phyloP scores from a whole-genome alignment of 2,797 vertebrate genomes.

The Ataeniobius toweri region DNA sequence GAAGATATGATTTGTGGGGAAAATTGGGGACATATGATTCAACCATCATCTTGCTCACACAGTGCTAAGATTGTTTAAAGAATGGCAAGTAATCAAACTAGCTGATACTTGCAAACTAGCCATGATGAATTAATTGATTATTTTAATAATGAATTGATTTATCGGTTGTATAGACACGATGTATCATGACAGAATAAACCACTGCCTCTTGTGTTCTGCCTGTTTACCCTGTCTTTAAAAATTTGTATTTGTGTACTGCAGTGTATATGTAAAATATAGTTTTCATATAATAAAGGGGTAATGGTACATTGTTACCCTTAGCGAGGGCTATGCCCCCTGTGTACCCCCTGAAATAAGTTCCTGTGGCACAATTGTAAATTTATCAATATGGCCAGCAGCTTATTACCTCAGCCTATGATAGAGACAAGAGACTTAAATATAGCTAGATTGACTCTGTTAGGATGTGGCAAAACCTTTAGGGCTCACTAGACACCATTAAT shows the following conservation, averaged over 20 bases:
- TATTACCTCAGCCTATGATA: slow-evolving; percentile 5
- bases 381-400: background rate
- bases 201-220: background rate
- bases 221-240: background rate
- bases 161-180: background rate
- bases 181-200: background rate
- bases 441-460: background rate
- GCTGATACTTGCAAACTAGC: background rate
- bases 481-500: background rate
- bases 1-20: background rate
- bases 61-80: background rate
- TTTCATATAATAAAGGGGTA: background rate
- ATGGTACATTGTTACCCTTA: background rate
- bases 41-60: background rate
- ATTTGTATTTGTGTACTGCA: background rate
- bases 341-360: background rate
- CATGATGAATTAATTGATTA: background rate
- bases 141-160: background rate
- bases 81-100: background rate
- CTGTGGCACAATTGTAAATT: background rate
- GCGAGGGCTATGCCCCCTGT: background rate
- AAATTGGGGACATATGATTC: background rate
- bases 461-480: background rate
- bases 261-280: background rate
- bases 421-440: background rate